A percentile compares a stretch with the other conserved stretches of the same genome.
Conservation (phyloP, 2,888 invertebrate genomes). For the Pinctada fucata region DNA sequence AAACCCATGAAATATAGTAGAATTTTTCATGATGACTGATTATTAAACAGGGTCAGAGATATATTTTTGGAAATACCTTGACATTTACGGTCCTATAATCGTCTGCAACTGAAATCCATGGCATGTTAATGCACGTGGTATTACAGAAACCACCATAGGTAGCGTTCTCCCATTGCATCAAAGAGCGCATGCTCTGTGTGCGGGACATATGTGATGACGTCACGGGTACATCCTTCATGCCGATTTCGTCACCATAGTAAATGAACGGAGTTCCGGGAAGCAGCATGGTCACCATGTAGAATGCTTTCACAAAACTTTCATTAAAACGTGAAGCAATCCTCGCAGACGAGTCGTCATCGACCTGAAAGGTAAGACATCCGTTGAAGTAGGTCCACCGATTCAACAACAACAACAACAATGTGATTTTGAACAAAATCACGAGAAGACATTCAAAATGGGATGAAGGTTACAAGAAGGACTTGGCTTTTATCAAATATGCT, state of each 20-base stretch:
- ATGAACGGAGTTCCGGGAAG: slow-evolving; percentile 91
- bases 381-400: neutral
- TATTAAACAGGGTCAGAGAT: too few relatives aligned
- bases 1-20: too few relatives aligned
- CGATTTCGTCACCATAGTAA: slow-evolving; percentile 93
- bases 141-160: slow-evolving; percentile 61
- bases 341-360: slow-evolving; percentile 56
- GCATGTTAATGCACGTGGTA: slow-evolving; percentile 35
- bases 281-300: slow-evolving; percentile 88
- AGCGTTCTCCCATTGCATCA: slow-evolving; percentile 71
- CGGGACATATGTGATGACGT: slow-evolving; percentile 16
- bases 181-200: slow-evolving; percentile 57
- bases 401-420: neutral
- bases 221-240: slow-evolving; percentile 79
- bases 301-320: slow-evolving; percentile 75
- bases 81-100: slow-evolving; percentile 53
- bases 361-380: slow-evolving; percentile 44
- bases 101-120: slow-evolving; percentile 56
- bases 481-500: too few relatives aligned
- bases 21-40: too few relatives aligned
- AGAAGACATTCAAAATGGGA: neutral
- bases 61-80: slow-evolving; percentile 46
- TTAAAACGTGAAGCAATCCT: slow-evolving; percentile 57
- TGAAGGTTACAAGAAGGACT: neutral
- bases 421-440: neutral